Evolutionary conservation across 1,140 invertebrate species (phyloP).

Genomic region (Acromyrmex heyeri): DNA sequence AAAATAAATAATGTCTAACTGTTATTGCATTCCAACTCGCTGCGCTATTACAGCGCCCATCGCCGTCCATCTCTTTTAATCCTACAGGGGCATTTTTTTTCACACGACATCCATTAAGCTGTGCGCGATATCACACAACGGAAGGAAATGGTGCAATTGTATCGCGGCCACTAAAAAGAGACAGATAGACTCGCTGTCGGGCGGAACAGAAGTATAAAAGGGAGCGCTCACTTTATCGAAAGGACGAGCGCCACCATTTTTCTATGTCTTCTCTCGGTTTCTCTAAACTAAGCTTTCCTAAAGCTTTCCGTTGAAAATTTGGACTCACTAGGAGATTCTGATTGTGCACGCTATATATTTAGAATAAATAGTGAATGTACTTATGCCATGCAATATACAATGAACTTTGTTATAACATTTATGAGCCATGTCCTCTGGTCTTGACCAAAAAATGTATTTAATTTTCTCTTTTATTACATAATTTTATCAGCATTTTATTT

Average conservation of each 20-base stretch:
- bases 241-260: constrained; percentile 22
- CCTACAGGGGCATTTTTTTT: constrained; percentile 38
- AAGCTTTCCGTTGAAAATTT: constrained; percentile 10
- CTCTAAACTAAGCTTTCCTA: constrained; percentile 15
- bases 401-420: background rate
- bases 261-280: constrained; percentile 26
- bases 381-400: background rate
- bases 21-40: constrained; percentile 71
- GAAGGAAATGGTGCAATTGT: constrained; percentile 58
- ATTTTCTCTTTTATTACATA: background rate
- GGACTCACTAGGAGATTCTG: background rate
- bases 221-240: constrained; percentile 28
- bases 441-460: background rate
- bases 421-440: too few relatives aligned
- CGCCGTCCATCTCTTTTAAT: constrained; percentile 64
- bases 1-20: constrained; percentile 71
- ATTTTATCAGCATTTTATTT: background rate
- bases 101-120: constrained; percentile 62
- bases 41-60: constrained; percentile 32
- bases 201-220: constrained; percentile 44
- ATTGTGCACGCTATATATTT: constrained; percentile 1
- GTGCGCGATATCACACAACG: constrained; percentile 57
- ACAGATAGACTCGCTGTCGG: constrained; percentile 33
- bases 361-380: background rate
- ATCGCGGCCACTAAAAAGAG: constrained; percentile 32